Conservation (phyloP, 1,140 invertebrate species). For the Lepidostoma basale region DNA sequence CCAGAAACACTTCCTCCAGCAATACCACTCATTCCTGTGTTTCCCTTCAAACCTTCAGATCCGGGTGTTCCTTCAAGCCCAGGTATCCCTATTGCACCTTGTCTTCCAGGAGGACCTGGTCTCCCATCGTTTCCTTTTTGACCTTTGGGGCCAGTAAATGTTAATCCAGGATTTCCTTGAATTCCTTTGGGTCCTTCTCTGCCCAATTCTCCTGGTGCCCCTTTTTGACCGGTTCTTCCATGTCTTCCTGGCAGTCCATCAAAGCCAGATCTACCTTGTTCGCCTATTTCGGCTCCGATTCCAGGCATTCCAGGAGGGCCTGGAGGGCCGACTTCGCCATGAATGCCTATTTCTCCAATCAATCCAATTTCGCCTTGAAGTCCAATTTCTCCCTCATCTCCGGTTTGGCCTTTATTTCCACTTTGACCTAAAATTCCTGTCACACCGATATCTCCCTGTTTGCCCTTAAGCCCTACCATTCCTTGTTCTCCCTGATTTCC, state of each 20-base stretch:
- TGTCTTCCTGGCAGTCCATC: slow-evolving; percentile 58
- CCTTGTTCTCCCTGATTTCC: slow-evolving; percentile 52
- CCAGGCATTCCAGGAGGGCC: slow-evolving; percentile 67
- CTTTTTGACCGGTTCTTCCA: slow-evolving; percentile 57
- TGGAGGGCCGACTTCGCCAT: slow-evolving; percentile 65
- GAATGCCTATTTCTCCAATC: slow-evolving; percentile 51
- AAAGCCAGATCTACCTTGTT: slow-evolving; percentile 61
- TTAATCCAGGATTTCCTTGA: slow-evolving; percentile 57
- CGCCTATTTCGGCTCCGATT: slow-evolving; percentile 60
- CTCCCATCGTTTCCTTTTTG: slow-evolving; percentile 58
- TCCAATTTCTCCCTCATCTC: slow-evolving; percentile 61
- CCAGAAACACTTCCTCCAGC: slow-evolving; percentile 52
- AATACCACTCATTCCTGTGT: slow-evolving; percentile 61
- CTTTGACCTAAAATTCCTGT: slow-evolving; percentile 53
- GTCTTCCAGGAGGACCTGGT: slow-evolving; percentile 49
- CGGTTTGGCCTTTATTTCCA: slow-evolving; percentile 61
- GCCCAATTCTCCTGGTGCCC: slow-evolving; percentile 58
- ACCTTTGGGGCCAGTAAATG: slow-evolving; percentile 63
- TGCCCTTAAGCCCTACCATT: slow-evolving; percentile 55
- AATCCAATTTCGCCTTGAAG: slow-evolving; percentile 54
- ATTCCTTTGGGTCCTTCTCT: slow-evolving; percentile 58
- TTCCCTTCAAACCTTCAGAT: slow-evolving; percentile 49
- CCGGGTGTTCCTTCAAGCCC: slow-evolving; percentile 51
- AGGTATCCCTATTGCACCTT: slow-evolving; percentile 47
- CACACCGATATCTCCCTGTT: slow-evolving; percentile 49